These are phyloP conservation scores for Dufourea novaeangliae DNA, from an alignment of 1,140 invertebrate species.

Conservation along the genomic window DNA sequence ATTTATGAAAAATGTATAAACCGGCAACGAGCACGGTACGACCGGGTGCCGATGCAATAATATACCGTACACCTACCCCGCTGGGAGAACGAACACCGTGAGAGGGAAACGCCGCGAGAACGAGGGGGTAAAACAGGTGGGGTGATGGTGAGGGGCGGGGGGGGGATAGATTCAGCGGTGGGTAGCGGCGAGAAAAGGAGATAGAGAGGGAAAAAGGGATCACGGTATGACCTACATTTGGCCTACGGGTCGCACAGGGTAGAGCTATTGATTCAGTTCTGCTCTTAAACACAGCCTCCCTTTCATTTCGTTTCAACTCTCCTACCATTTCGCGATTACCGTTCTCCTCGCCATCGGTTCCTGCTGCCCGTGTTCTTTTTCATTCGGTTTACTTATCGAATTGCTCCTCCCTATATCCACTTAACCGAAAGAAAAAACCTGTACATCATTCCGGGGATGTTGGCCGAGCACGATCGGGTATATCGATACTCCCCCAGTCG, in stretches of 20 bases:
- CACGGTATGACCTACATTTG: constrained; percentile 76
- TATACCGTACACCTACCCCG: constrained; percentile 37
- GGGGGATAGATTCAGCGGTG: constrained; percentile 52
- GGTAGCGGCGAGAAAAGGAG: constrained; percentile 43
- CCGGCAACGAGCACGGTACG: constrained; percentile 20
- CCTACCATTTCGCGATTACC: constrained; percentile 42
- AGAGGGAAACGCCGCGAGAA: background rate
- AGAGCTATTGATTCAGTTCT: constrained; percentile 77
- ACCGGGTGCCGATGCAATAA: constrained; percentile 47
- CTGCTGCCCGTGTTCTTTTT: background rate
- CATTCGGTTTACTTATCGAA: constrained; percentile 11
- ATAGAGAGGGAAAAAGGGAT: constrained; percentile 65
- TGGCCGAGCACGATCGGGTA: too few species aligned
- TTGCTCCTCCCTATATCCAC: background rate
- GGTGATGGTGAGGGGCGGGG: background rate
- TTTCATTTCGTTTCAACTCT: constrained; percentile 76
- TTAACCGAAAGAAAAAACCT: background rate
- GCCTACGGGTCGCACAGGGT: constrained; percentile 73
- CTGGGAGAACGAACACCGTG: constrained; percentile 27
- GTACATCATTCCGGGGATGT: too few species aligned
- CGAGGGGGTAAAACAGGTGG: background rate
- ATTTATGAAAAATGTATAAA: constrained; percentile 67
- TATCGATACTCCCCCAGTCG: too few species aligned
- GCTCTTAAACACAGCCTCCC: constrained; percentile 79
- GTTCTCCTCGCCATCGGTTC: constrained; percentile 9